Evolutionary conservation across 2,888 invertebrate genomes (phyloP), one percentile per base, ranked within the genome.

Genomic region (Brachypalpus laphriformis): DNA sequence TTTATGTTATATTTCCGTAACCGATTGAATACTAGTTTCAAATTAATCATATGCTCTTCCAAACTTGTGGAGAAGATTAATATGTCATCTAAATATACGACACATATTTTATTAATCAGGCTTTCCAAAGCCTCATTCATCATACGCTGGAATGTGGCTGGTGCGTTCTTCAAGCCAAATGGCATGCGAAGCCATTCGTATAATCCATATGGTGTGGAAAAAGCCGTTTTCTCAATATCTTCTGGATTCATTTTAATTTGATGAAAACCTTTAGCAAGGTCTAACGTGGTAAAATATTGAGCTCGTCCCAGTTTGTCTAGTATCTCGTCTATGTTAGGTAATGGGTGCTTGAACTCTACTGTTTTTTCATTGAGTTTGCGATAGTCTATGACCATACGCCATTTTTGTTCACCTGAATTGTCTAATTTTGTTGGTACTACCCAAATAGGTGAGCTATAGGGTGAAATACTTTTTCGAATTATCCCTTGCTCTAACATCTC

Each of bases 1-100:
- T n/a, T n/a, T n/a, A n/a, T n/a, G n/a, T n/a, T n/a, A n/a, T n/a
- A n/a, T n/a, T n/a, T n/a, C n/a, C n/a, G n/a, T n/a, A n/a, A n/a
- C n/a, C n/a, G n/a, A n/a, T n/a, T n/a, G n/a, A n/a, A n/a, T n/a
- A n/a, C n/a, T n/a, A n/a, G n/a, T n/a, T n/a, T n/a, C n/a, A n/a
- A n/a, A n/a, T n/a, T n/a, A n/a, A n/a, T n/a, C n/a, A n/a, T n/a
- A n/a, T n/a, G n/a, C n/a, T n/a, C n/a, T n/a, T n/a, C n/a, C n/a
- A n/a, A n/a, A n/a, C n/a, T n/a, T n/a, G 85, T 88, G 1, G 81
- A 87, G 56, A 86, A 89, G 6, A 90, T 78, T 11, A 91, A 86
- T 1, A 89, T 87, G 63, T 90, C 89, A 28, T 56, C 70, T 16
- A 70, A 37, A 18, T 56, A 70, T 4, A 70, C 56, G n/a, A n/a